Evolutionary conservation across 2,797 vertebrate species (phyloP), one percentile per base, ranked within the genome.

Genomic region (Sarcophilus harrisii): DNA sequence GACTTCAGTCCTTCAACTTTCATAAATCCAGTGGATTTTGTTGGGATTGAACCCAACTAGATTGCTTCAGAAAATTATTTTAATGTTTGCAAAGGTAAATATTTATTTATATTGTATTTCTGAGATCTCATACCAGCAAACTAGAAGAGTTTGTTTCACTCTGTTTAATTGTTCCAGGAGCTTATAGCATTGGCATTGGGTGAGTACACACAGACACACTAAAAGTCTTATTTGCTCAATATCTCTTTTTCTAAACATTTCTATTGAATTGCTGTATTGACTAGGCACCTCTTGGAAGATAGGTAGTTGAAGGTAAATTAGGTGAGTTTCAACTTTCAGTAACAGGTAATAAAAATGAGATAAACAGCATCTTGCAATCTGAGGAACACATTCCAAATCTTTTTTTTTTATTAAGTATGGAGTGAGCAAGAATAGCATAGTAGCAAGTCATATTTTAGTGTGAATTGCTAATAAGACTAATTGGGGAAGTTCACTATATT

Each of bases 101-200:
- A n/a, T 92, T 59, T 52, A 89, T 94, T 94, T 91, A 93, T 14
- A 90, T 90, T 58, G 92, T 27, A 81, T 92, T 73, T 94, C 55
- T 93, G 58, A 27, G 38, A 57, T 4, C 0, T 92, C 28, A 89
- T 87, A 38, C 57, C 57, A 57, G 1, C 10, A 95, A 57, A 30
- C 28, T 93, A 16, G 60, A 91, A 32, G 58, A 93, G 73, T 87
- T 87, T 49, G 38, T 49, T 87, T 87, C 73, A 87, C 45, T 4
- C 18, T 60, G 21, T 27, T 96, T 90, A 12, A 73, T 90, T 90
- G 60, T n/a, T 93, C n/a, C n/a, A 93, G 62, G 55, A 91, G 89
- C 89, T 94, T 5, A 57, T 4, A 91, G 32, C n/a, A 87, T 3
- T 94, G 45, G 62, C 94, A 73, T 27, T 21, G n/a, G 12, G 1